These are phyloP conservation scores for Phortica variegata DNA, from an alignment of 1,140 invertebrate genomes.

Conservation along the genomic window DNA sequence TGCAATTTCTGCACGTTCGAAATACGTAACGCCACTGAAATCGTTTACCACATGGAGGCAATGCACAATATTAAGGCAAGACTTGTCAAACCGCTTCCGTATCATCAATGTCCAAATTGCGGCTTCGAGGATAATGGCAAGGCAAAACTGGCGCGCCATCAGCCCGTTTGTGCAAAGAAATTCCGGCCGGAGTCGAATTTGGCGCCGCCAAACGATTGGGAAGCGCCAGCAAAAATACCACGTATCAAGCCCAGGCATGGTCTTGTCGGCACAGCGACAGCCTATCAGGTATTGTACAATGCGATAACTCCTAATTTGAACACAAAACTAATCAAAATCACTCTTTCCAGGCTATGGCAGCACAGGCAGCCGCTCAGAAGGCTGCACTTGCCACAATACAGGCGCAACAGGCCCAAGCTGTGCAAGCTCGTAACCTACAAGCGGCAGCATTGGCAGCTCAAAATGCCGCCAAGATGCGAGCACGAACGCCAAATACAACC, in stretches of 20 bases:
- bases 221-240: constrained; percentile 89
- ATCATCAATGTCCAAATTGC: constrained; percentile 92
- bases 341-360: constrained; percentile 47
- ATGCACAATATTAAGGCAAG: constrained; percentile 81
- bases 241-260: constrained; percentile 53
- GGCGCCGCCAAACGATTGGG: constrained; percentile 83
- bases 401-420: constrained; percentile 41
- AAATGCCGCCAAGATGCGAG: constrained; percentile 49
- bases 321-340: background rate
- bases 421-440: constrained; percentile 47
- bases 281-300: constrained; percentile 44
- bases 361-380: constrained; percentile 54
- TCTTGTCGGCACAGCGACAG: constrained; percentile 54
- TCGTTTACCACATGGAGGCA: constrained; percentile 88
- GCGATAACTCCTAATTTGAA: constrained; percentile 1
- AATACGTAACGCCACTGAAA: constrained; percentile 81
- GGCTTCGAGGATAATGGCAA: constrained; percentile 94
- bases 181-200: constrained; percentile 85
- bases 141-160: constrained; percentile 86
- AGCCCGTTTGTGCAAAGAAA: constrained; percentile 86
- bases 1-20: constrained; percentile 87
- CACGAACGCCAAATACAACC: constrained; percentile 33
- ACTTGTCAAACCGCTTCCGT: constrained; percentile 79
- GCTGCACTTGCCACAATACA: constrained; percentile 50
- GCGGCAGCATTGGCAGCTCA: constrained; percentile 49